Percentiles rank a stretch among this genome's conserved stretches.
Evolutionary conservation across 2,113 vertebrate genomes (phyloP).

Genomic region (Eira barbara): DNA sequence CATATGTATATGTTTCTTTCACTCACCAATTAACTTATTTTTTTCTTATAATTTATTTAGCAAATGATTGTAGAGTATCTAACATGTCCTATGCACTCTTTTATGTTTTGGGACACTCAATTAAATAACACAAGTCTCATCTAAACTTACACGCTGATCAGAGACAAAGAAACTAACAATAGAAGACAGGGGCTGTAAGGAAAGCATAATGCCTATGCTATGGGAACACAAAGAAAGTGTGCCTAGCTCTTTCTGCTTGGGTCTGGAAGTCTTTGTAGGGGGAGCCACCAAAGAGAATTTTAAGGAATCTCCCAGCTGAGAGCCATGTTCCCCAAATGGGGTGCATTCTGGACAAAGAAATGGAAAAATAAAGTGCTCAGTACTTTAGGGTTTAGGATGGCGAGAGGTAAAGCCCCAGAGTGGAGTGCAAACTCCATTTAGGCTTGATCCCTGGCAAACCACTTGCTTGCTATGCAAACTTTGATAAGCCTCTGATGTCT

Average conservation of each 20-base stretch:
- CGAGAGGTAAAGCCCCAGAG: neutral
- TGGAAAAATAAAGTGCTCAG: neutral
- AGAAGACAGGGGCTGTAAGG: neutral
- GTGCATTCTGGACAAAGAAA: neutral
- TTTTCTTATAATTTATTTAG: neutral
- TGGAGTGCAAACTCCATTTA: neutral
- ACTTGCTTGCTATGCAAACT: neutral
- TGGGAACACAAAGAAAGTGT: rapidly evolving
- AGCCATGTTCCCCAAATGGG: neutral
- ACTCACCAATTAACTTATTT: neutral
- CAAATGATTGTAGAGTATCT: neutral
- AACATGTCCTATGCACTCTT: neutral
- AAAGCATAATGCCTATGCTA: no score
- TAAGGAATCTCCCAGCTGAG: neutral
- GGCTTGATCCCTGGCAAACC: neutral
- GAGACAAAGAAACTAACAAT: neutral
- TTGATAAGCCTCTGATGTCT: neutral
- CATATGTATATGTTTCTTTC: neutral
- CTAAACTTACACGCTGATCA: neutral
- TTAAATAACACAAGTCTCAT: neutral
- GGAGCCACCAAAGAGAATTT: neutral
- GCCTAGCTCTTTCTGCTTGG: neutral
- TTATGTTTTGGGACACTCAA: neutral
- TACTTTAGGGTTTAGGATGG: neutral
- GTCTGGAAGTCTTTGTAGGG: neutral